These are phyloP conservation scores for Xiphophorus couchianus DNA, from an alignment of 2,113 vertebrate species.

Conservation along the genomic window DNA sequence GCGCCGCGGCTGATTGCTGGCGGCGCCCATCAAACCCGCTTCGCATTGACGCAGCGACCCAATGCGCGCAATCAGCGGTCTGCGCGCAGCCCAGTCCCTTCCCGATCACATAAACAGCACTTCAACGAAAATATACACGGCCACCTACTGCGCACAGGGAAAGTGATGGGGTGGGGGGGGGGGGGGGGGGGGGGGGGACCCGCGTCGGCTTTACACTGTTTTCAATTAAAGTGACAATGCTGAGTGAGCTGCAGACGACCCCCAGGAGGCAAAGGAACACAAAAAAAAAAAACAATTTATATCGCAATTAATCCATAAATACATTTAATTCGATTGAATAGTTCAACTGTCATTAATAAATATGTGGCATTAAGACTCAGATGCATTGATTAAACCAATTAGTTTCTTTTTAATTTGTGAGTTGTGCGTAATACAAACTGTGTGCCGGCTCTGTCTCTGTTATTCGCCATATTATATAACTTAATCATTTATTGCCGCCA, in stretches of 20 bases:
- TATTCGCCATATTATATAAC: neutral
- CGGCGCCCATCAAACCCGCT: constrained; percentile 70
- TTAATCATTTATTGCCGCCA: neutral
- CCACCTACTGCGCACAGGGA: constrained; percentile 91
- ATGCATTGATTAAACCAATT: neutral
- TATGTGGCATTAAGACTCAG: neutral
- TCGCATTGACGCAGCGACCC: constrained; percentile 72
- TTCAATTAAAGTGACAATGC: constrained; percentile 76
- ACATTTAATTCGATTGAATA: neutral
- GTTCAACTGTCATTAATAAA: neutral
- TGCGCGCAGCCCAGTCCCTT: constrained; percentile 92
- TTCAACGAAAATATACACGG: constrained; percentile 94
- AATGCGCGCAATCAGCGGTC: constrained; percentile 81
- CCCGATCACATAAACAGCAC: constrained; percentile 93
- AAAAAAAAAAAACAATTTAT: no score
- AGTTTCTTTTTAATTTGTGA: neutral
- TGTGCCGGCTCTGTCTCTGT: neutral
- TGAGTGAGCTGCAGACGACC: constrained; percentile 44
- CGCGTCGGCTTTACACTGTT: constrained; percentile 72
- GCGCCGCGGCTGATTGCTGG: constrained; percentile 74
- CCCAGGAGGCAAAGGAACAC: neutral
- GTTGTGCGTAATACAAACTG: neutral
- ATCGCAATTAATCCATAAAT: no score
- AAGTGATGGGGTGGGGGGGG: constrained; percentile 81
- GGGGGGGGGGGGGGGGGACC: neutral